These are phyloP conservation scores for Apodemus speciosus DNA, from an alignment of 2,113 vertebrate genomes.

Conservation along the genomic window DNA sequence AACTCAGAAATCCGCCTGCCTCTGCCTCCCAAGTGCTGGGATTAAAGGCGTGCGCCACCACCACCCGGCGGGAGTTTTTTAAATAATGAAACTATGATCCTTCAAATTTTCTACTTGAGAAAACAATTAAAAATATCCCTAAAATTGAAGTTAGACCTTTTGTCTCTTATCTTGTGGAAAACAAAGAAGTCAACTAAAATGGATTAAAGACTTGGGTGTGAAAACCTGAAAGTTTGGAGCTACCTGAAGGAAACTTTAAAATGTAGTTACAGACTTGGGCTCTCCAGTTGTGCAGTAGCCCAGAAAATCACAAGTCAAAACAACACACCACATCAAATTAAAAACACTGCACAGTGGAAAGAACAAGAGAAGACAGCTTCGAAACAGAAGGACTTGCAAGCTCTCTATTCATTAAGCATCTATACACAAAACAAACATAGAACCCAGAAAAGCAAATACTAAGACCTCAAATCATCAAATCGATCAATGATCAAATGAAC, in stretches of 20 bases:
- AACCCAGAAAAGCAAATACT: neutral
- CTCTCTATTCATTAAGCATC: neutral
- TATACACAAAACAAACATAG: neutral
- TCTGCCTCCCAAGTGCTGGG: no score
- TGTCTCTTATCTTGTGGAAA: neutral
- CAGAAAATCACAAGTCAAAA: neutral
- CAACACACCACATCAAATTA: neutral
- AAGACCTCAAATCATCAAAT: neutral
- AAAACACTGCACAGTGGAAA: neutral
- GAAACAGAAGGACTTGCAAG: neutral
- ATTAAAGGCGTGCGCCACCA: no score
- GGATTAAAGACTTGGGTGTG: neutral
- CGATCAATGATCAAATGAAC: neutral
- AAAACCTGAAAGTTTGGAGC: neutral
- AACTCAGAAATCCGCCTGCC: no score
- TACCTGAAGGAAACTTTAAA: neutral
- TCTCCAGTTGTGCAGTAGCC: neutral
- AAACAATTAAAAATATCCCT: neutral
- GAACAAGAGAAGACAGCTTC: neutral
- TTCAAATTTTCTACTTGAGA: neutral
- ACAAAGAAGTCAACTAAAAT: neutral
- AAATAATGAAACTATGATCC: no score
- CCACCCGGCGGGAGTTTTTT: no score
- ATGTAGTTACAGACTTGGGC: neutral
- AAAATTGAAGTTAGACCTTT: neutral